Conservation (phyloP, 2,797 vertebrate species). For the Furcifer pardalis region DNA sequence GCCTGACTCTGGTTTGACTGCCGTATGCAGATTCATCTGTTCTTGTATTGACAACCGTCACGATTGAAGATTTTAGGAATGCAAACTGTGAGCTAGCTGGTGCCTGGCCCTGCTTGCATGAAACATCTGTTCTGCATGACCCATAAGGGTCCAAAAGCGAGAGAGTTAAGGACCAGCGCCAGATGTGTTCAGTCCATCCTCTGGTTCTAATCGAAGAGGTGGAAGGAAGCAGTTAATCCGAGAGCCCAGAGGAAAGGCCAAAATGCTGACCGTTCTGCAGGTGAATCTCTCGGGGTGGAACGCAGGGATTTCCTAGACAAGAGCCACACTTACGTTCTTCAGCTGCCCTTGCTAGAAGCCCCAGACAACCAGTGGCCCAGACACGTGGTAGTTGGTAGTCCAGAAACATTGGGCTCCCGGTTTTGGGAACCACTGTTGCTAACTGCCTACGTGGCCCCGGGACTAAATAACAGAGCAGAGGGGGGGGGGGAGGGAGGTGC, state of each 20-base stretch:
- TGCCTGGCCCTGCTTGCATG: background rate
- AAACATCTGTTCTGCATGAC: background rate
- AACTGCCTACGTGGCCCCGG: too few species aligned
- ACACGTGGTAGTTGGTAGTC: too few species aligned
- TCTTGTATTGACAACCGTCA: background rate
- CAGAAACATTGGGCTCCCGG: too few species aligned
- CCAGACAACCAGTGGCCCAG: background rate
- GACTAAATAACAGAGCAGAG: too few species aligned
- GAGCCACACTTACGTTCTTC: too few species aligned
- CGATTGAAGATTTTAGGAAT: background rate
- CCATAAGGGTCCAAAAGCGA: background rate
- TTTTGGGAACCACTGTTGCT: too few species aligned
- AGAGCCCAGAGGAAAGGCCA: too few species aligned
- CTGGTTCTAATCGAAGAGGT: background rate
- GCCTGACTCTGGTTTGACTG: too few species aligned
- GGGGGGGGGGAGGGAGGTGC: too few species aligned
- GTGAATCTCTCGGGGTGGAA: too few species aligned
- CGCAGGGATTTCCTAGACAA: too few species aligned
- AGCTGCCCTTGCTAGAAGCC: background rate
- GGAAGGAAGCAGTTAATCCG: background rate
- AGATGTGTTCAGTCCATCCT: background rate
- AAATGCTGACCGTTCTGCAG: too few species aligned
- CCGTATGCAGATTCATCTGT: background rate
- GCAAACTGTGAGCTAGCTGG: background rate
- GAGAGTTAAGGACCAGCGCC: background rate